These are phyloP conservation scores for Leptopilina boulardi DNA, from an alignment of 1,140 invertebrate genomes.

Conservation along the genomic window DNA sequence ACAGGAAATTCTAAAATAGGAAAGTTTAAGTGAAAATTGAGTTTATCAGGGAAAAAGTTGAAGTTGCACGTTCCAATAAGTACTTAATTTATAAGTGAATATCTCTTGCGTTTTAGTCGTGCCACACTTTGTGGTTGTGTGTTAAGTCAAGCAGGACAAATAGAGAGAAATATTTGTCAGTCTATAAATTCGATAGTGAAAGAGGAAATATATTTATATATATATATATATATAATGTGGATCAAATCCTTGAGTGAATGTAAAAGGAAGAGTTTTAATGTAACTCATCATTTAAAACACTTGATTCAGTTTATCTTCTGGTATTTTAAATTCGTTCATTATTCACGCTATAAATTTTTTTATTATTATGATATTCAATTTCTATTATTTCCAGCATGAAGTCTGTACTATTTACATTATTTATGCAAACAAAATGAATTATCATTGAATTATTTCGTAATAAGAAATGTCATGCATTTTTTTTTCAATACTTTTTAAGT, in stretches of 20 bases:
- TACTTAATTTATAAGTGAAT: background rate
- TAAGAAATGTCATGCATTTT: background rate
- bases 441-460: background rate
- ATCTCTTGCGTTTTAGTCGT: background rate
- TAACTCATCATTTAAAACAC: background rate
- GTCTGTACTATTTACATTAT: too few species aligned
- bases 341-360: background rate
- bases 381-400: background rate
- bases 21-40: conserved; percentile 18
- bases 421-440: too few species aligned
- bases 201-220: conserved; percentile 15
- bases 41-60: background rate
- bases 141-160: background rate
- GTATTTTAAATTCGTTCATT: background rate
- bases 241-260: background rate
- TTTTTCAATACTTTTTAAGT: too few species aligned
- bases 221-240: too few species aligned
- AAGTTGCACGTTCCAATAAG: conserved; percentile 13
- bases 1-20: background rate
- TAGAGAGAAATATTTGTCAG: background rate
- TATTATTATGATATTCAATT: background rate
- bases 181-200: conserved; percentile 17
- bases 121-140: background rate
- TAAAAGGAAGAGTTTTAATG: background rate
- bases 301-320: background rate